phyloP scores from a whole-genome alignment of 2,113 vertebrate genomes.

The Vicugna pacos region DNA sequence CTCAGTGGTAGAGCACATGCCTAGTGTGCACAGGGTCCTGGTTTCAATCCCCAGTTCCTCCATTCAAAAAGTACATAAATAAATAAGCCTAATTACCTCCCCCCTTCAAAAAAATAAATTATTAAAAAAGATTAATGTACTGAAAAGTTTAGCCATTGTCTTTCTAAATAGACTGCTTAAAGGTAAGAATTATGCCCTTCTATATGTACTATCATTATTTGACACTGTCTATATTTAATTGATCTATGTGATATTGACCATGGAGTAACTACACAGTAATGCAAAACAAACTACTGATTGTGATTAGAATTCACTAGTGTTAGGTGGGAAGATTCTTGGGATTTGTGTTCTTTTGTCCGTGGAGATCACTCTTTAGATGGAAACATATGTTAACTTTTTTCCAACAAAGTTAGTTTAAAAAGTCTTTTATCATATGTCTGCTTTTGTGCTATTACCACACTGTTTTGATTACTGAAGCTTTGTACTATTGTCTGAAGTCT shows the following conservation, averaged over 20 bases:
- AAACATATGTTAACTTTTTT: background rate
- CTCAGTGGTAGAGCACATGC: no score
- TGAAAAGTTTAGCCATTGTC: background rate
- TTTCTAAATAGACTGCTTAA: background rate
- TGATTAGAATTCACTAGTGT: background rate
- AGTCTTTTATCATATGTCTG: background rate
- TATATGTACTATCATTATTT: background rate
- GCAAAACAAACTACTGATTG: background rate
- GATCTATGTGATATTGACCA: background rate
- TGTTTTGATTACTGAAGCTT: background rate
- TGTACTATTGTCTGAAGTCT: background rate
- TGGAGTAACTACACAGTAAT: background rate
- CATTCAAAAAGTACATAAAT: no score
- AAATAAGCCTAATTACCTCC: no score
- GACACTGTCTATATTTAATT: background rate
- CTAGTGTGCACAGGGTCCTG: no score
- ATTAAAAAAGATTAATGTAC: no score
- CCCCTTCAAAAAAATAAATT: no score
- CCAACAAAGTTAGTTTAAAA: background rate
- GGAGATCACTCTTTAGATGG: background rate
- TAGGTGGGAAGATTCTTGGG: background rate
- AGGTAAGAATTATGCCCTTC: background rate
- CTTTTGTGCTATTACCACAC: background rate
- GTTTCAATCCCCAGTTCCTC: no score
- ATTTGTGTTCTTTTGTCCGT: background rate